These are phyloP conservation scores for Nineta flava DNA, from an alignment of 2,888 invertebrate species.

Conservation along the genomic window DNA sequence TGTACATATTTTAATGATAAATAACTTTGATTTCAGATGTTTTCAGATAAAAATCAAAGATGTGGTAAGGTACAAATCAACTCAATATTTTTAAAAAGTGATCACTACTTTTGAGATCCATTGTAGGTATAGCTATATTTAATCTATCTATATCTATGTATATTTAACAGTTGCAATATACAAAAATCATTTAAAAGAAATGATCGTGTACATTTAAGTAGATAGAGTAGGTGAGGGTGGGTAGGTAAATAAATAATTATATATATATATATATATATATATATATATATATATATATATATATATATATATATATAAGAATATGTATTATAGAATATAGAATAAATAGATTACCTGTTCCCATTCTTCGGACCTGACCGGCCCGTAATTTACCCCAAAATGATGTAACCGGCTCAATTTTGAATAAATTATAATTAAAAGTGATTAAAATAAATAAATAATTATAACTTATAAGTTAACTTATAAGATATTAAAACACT, in stretches of 20 bases:
- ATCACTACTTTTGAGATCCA: no score
- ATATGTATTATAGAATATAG: not conserved
- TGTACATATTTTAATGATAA: no score
- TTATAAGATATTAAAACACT: no score
- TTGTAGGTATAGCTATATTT: no score
- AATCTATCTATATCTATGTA: no score
- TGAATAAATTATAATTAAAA: conserved; percentile 13
- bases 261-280: not conserved
- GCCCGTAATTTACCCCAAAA: conserved; percentile 46
- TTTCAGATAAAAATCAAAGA: no score
- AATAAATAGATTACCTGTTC: conserved; percentile 38
- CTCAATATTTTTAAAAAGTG: no score
- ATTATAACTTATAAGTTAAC: no score
- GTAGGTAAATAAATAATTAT: not conserved
- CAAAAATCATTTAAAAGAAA: no score
- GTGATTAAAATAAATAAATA: not conserved
- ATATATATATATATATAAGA: not conserved
- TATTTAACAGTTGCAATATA: no score
- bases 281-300: not conserved
- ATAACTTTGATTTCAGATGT: no score
- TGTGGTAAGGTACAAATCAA: no score
- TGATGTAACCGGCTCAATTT: conserved; percentile 32
- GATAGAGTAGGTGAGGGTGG: not conserved
- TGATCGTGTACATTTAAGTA: not conserved
- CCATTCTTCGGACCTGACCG: conserved; percentile 53